Base-by-base conservation (phyloP, 1,140 invertebrate species). In the Drosophila baimaii region DNA sequence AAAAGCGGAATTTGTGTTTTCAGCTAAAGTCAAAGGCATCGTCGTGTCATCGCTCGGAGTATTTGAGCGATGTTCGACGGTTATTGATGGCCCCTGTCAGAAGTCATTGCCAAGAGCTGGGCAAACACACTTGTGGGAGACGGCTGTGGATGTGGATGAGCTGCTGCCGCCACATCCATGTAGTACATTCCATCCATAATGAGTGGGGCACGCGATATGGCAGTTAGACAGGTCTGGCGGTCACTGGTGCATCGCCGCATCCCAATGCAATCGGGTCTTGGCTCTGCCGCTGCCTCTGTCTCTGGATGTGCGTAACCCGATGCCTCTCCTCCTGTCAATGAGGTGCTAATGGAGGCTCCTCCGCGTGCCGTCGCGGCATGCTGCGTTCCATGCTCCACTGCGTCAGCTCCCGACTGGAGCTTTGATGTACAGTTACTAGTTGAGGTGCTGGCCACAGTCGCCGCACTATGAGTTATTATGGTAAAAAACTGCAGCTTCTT, bases 11-110 rank as follows among this genome's bases (percentile, higher is more conserved):
- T 44, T 71, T 41, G 58, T 55, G 72, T 49, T 33, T 33, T 35
- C 47, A 52, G 37, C 51, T 31, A 12, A 33, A 49, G 31, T 39
- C 41, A 25, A 73, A 62, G 46, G 35, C 68, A 37, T 51, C 68
- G 10, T 61, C 56, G 3, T 61, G 71, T 54, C 71, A 51, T 52
- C 65, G 61, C 71, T 57, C 65, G 41, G 35, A 61, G 71, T 62
- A 37, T 56, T 63, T 81, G 81, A 66, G 74, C 43, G 55, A 65
- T 77, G 65, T 29, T 37, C 56, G 41, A 46, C 27, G 47, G 44
- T 44, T 69, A 86, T 84, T 77, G 82, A 81, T 85, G 81, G 77
- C 43, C 77, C 43, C 77, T 77, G 81, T 80, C 81, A 84, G 54
- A 76, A 72, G 61, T 66, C 61, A 59, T 64, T 55, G 74, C 61